These are phyloP conservation scores for Acanthaster planci DNA, from an alignment of 35 echinoderm and acorn worm genomes.

Conservation along the genomic window DNA sequence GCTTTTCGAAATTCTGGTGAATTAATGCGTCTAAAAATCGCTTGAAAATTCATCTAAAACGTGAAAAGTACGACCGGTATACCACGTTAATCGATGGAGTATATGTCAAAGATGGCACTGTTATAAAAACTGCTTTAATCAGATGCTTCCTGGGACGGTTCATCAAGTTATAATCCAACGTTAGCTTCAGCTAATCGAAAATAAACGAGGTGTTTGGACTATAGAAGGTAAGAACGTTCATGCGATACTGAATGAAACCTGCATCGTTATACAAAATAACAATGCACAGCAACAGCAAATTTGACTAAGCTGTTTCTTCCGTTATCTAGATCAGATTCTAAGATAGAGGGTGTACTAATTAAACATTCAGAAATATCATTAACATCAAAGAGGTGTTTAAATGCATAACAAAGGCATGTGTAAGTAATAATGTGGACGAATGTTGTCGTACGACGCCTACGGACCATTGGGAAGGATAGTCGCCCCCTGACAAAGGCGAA, in stretches of 20 bases:
- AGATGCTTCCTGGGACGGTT: constrained; percentile 34
- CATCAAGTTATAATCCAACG: constrained; percentile 52
- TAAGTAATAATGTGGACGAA: too few species aligned
- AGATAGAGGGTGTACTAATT: too few species aligned
- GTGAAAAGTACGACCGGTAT: constrained; percentile 45
- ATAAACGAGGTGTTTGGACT: background rate
- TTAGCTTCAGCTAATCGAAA: background rate
- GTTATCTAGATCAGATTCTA: too few species aligned
- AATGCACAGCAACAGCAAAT: too few species aligned
- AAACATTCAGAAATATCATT: too few species aligned
- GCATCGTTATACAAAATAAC: background rate
- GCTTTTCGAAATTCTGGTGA: constrained; percentile 7
- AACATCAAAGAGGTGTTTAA: too few species aligned
- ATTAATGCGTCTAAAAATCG: constrained; percentile 2
- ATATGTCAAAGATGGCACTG: constrained; percentile 25
- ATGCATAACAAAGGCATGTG: too few species aligned
- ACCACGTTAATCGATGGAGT: constrained; percentile 29
- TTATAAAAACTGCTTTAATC: constrained; percentile 18
- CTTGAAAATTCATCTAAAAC: constrained; percentile 5
- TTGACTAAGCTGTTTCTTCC: too few species aligned
- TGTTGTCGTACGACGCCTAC: too few species aligned
- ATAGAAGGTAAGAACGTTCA: constrained; percentile 11
- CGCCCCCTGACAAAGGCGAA: too few species aligned
- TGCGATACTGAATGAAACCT: background rate
- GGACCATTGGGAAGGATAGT: too few species aligned